phyloP scores from a whole-genome alignment of 2,888 invertebrate genomes.

The Drosophila limbata region DNA sequence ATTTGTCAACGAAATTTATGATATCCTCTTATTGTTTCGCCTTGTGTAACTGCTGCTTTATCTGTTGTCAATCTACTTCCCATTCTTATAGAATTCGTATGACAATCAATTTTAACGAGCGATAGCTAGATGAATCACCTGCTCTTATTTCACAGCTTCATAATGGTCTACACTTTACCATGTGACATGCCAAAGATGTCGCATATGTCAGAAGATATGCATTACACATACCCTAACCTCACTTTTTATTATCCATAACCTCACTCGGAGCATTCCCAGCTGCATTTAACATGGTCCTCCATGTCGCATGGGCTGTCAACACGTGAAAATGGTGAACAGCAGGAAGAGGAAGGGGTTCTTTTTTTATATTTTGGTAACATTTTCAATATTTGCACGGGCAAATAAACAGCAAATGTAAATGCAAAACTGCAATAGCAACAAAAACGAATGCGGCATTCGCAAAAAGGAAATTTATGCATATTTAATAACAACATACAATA shows the following conservation, averaged over 20 bases:
- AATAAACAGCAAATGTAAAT: constrained; percentile 75
- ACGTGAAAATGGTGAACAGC: background rate
- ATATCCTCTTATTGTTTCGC: background rate
- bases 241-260: constrained; percentile 6
- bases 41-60: background rate
- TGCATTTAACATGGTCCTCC: constrained; percentile 22
- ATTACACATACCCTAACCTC: constrained; percentile 15
- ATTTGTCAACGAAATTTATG: constrained; percentile 19
- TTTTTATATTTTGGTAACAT: constrained; percentile 45
- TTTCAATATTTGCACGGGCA: constrained; percentile 73
- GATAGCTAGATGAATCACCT: constrained; percentile 13
- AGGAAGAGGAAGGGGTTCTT: background rate
- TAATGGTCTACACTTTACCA: constrained; percentile 5
- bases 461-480: constrained; percentile 76
- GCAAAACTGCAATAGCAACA: constrained; percentile 51
- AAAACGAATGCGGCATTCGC: constrained; percentile 37
- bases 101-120: constrained; percentile 21
- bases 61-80: constrained; percentile 1
- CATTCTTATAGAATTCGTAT: constrained; percentile 1
- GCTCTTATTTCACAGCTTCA: constrained; percentile 15
- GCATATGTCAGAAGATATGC: constrained; percentile 13
- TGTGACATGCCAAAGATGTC: constrained; percentile 16
- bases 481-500: constrained; percentile 73
- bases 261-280: background rate
- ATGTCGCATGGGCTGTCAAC: constrained; percentile 39